Evolutionary conservation across 1,140 invertebrate genomes (phyloP), one percentile per base, ranked within the genome.

Genomic region (Trachymyrmex septentrionalis): DNA sequence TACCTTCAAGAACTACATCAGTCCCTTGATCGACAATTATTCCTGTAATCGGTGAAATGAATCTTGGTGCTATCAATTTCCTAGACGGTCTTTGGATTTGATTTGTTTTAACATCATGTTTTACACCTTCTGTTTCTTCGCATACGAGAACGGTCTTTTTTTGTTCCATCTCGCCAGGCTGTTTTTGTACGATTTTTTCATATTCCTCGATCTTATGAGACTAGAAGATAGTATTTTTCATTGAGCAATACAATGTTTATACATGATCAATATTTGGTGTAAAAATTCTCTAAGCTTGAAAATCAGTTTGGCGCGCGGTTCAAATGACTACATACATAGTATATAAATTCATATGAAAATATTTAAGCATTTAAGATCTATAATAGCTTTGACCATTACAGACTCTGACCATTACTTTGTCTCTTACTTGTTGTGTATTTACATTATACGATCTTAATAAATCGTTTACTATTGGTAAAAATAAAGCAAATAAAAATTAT

Each of bases 11-110:
- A 27, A 96, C 94, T 9, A 98, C 96, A 92, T 97, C 96, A 14
- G 96, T 95, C 55, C 97, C 97, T 95, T 98, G 97, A 93, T 97
- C 97, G 0, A 98, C 97, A 88, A 98, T 97, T 95, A 96, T 97
- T 27, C 97, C 97, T 14, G 96, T 96, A 6, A 98, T 93, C 0
- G 97, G 97, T 1, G 96, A 96, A 2, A 97, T 95, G 90, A 97
- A 98, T 84, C 97, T 96, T 0, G 97, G 97, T 1, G 97, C 96
- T 12, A 96, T 95, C 57, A 96, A 94, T 92, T 96, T 97, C 85
- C 96, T 95, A 1, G 92, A 89, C 27, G 96, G 94, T 75, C 96
- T 97, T 76, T 92, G 90, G 34, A 94, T 44, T 84, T 92, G 86
- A 10, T 69, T 66, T 30, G 81, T 53, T 64, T 90, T 92, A 21